These are phyloP conservation scores for Bruchidius siliquastri DNA, from an alignment of 2,888 invertebrate species.

Conservation along the genomic window DNA sequence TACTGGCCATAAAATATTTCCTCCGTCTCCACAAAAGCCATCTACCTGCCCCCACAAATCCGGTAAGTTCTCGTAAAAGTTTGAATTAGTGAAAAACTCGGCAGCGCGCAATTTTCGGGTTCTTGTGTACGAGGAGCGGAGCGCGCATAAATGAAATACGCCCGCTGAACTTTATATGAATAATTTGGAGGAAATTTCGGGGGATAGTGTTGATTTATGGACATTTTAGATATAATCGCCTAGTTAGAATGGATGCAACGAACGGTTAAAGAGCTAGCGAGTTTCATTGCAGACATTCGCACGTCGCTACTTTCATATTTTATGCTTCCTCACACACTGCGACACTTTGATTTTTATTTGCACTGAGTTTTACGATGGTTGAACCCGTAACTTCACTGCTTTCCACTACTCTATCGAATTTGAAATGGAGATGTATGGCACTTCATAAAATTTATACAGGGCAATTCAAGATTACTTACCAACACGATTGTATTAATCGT, in stretches of 20 bases:
- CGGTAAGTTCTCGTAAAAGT: background rate
- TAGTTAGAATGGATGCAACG: background rate
- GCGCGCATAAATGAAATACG: background rate
- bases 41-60: background rate
- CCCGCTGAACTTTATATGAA: background rate
- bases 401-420: background rate
- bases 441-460: background rate
- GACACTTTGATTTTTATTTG: background rate
- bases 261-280: background rate
- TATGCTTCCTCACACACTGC: background rate
- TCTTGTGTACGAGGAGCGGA: background rate
- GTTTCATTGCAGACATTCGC: background rate
- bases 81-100: background rate
- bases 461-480: too few species aligned
- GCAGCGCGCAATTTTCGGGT: background rate
- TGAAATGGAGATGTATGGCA: background rate
- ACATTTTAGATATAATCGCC: background rate
- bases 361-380: background rate
- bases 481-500: too few species aligned
- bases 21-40: background rate
- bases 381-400: background rate
- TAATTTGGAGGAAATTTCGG: background rate
- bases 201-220: background rate
- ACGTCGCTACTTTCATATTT: background rate
- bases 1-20: background rate